Base-by-base conservation (phyloP, 2,113 vertebrate genomes). In the Cynocephalus volans region DNA sequence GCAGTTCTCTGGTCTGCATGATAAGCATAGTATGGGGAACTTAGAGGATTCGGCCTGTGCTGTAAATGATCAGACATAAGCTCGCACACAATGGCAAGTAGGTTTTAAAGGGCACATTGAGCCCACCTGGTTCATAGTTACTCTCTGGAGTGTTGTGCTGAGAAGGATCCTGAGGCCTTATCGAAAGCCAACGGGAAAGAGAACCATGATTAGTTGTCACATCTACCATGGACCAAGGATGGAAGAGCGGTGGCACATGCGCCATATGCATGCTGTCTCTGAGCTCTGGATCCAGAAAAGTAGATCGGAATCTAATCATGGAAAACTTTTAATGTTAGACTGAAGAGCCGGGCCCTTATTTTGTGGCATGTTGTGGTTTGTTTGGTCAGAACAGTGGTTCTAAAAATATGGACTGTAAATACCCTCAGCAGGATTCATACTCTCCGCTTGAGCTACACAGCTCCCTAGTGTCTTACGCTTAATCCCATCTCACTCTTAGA, bases 381-480 rank as follows among this genome's bases (percentile, higher is more conserved):
- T 77, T 86, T 88, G 48, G 9, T 93, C 58, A 90, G 77, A 95
- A 41, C 6, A 81, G 41, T 62, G 52, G 41, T 85, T 82, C 24
- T 72, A 62, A 82, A 87, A 56, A 26, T 60, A 67, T 4, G 58
- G 50, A 50, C 18, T 48, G 24, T 93, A 70, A 92, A 93, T 54
- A 9, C 24, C 75, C 80, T 82, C n/a, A 84, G 33, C 79, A 50
- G 65, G 48, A 69, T 52, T 41, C n/a, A 9, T 24, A 50, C 9
- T 89, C 31, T 70, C 15, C 17, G 8, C 15, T 67, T 48, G 54
- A 17, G 64, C 31, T 45, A 1, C 0, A 0, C 4, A 24, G 62
- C 18, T 75, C 45, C 31, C 31, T 81, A 9, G 19, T 52, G 26
- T 77, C 54, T 79, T 77, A n/a, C 0, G 3, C 7, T 62, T 12